These are phyloP conservation scores for Styela clava DNA, from an alignment of 23 tunicate genomes.

Conservation along the genomic window DNA sequence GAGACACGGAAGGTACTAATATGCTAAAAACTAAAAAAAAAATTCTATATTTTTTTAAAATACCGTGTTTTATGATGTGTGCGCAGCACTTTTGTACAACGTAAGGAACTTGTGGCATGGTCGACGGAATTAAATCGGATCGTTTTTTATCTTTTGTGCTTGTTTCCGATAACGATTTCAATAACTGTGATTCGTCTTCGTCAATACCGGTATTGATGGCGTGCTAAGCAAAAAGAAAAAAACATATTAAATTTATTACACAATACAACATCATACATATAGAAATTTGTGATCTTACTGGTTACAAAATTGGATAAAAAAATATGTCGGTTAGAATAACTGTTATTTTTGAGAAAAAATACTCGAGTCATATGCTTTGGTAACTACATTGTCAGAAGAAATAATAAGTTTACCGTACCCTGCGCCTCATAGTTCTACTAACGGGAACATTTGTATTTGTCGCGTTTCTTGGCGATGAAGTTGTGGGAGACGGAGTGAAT, in stretches of 20 bases:
- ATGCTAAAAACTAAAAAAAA: no score
- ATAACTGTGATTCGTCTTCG: slow-evolving; percentile 74
- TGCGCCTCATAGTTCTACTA: not conserved
- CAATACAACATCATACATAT: not conserved
- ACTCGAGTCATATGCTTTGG: no score
- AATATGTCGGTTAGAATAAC: no score
- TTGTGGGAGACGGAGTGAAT: not conserved
- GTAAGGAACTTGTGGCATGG: slow-evolving; percentile 93
- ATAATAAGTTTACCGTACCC: not conserved
- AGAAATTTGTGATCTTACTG: no score
- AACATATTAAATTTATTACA: not conserved
- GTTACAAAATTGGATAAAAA: no score
- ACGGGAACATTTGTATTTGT: not conserved
- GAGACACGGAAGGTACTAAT: no score
- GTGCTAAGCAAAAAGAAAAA: slow-evolving; percentile 39
- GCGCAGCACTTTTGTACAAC: slow-evolving; percentile 97
- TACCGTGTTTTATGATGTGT: slow-evolving; percentile 80
- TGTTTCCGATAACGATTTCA: slow-evolving; percentile 77
- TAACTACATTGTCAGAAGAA: no score
- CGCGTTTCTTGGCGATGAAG: not conserved
- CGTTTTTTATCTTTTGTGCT: slow-evolving; percentile 50
- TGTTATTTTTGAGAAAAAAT: no score
- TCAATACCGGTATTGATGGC: slow-evolving; percentile 81
- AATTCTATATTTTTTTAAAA: no score
- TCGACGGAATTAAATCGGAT: slow-evolving; percentile 69